Evolutionary conservation across 2,797 vertebrate genomes (phyloP).

Genomic region (Pyrocephalus nanus): DNA sequence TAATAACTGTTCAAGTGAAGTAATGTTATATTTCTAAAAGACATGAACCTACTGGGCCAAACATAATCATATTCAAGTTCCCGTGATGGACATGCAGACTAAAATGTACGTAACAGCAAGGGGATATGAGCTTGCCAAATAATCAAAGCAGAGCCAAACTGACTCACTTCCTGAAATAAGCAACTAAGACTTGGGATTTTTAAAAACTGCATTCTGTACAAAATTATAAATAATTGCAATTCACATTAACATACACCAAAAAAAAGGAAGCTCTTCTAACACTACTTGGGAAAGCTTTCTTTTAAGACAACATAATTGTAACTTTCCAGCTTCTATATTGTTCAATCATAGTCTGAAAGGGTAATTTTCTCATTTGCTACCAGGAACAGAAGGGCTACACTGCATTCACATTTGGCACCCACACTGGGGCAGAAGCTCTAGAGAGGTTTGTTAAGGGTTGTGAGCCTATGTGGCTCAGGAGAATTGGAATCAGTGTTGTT

Average conservation of each 20-base stretch:
- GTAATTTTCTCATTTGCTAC: neutral
- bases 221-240: slow-evolving; percentile 37
- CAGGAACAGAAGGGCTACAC: neutral
- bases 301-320: neutral
- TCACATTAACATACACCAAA: neutral
- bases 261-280: neutral
- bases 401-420: neutral
- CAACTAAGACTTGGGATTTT: neutral
- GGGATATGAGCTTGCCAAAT: neutral
- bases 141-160: slow-evolving; percentile 11
- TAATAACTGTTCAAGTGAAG: slow-evolving; percentile 50
- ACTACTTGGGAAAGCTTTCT: neutral
- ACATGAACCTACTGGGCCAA: slow-evolving; percentile 50
- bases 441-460: neutral
- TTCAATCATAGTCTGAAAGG: neutral
- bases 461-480: neutral
- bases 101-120: neutral
- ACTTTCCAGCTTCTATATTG: neutral
- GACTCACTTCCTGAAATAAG: neutral
- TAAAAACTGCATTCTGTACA: neutral
- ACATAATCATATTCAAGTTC: slow-evolving; percentile 4
- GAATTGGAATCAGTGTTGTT: neutral
- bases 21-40: slow-evolving; percentile 43
- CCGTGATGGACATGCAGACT: neutral
- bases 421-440: neutral